Base-by-base conservation (phyloP, 1,140 invertebrate genomes). In the Sitophilus oryzae region DNA sequence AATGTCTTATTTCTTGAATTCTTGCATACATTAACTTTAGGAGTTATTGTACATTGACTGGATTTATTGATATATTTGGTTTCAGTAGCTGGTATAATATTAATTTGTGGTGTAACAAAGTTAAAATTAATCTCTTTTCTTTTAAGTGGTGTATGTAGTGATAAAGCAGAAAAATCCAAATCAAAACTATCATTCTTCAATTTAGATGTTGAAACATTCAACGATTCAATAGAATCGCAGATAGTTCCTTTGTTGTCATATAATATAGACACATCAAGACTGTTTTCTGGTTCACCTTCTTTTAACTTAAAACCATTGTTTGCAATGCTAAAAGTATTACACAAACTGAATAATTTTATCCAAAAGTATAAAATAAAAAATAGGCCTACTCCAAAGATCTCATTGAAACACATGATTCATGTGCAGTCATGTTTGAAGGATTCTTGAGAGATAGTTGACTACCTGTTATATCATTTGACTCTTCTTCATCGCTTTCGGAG, bases 111-210 rank as follows among this genome's bases (percentile, higher is more conserved):
- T 11, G 54, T 56, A 36, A 40, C 19, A 40, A 51, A 56, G 40
- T 46, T 52, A n/a, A 45, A 25, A 19, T 14, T 14, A 19, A 14
- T 35, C 2, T 49, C 50, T 18, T 22, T 42, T 34, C 49, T 44
- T 19, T 54, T 61, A 8, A 46, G 22, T 14, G 59, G 59, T 10
- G 59, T 61, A 20, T 19, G 25, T 19, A 61, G 15, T 3, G 54
- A 41, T 38, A 61, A 36, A 2, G 50, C 37, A 34, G 54, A 57
- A 36, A 61, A 51, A 42, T 61, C 59, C 34, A 61, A 46, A 42
- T 61, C 46, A 30, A 61, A 61, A 37, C 59, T 61, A 38, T 57
- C 50, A 23, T 60, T 25, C 14, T 52, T 22, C 10, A 42, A 50
- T 2, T 44, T 41, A 11, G 21, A 15, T 18, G 9, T 41, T 11